These are phyloP conservation scores for Lepidurus packardi DNA, from an alignment of 1,140 invertebrate species.

Conservation along the genomic window DNA sequence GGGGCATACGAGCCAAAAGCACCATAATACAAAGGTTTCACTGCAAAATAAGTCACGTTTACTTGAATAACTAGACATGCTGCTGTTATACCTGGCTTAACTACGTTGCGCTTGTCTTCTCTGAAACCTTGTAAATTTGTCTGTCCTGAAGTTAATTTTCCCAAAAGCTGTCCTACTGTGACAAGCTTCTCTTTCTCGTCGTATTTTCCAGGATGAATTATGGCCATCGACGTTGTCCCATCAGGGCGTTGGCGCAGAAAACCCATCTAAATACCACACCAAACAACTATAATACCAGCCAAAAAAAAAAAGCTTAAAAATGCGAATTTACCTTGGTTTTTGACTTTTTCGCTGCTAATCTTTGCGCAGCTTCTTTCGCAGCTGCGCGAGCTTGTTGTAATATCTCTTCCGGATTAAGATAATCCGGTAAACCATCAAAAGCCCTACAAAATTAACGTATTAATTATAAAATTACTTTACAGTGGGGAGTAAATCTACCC, in stretches of 20 bases:
- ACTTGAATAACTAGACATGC: slow-evolving; percentile 23
- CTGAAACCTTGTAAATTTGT: slow-evolving; percentile 64
- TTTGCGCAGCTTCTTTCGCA: slow-evolving; percentile 59
- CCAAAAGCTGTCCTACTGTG: slow-evolving; percentile 57
- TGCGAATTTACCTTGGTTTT: slow-evolving; percentile 44
- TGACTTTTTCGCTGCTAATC: slow-evolving; percentile 54
- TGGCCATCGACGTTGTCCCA: slow-evolving; percentile 79
- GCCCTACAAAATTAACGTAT: slow-evolving; percentile 25
- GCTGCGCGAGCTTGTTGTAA: slow-evolving; percentile 62
- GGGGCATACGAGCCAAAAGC: slow-evolving; percentile 93
- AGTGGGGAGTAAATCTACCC: slow-evolving; percentile 37
- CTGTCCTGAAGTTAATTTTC: slow-evolving; percentile 48
- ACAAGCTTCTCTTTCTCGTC: slow-evolving; percentile 67
- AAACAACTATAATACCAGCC: not conserved
- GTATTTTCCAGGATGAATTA: slow-evolving; percentile 69
- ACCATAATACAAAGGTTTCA: slow-evolving; percentile 88
- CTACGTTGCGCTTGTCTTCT: slow-evolving; percentile 81
- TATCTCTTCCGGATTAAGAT: slow-evolving; percentile 72
- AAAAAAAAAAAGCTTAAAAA: no score
- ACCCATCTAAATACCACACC: slow-evolving; percentile 56
- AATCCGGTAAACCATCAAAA: slow-evolving; percentile 73
- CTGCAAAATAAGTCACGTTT: slow-evolving; percentile 44
- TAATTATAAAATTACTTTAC: not conserved
- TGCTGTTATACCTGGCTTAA: slow-evolving; percentile 59
- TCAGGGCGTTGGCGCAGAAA: slow-evolving; percentile 72